Percentiles rank a stretch among this genome's conserved stretches.
These are phyloP conservation scores for Notiomystis cincta DNA, from an alignment of 2,113 vertebrate species.

Conservation along the genomic window DNA sequence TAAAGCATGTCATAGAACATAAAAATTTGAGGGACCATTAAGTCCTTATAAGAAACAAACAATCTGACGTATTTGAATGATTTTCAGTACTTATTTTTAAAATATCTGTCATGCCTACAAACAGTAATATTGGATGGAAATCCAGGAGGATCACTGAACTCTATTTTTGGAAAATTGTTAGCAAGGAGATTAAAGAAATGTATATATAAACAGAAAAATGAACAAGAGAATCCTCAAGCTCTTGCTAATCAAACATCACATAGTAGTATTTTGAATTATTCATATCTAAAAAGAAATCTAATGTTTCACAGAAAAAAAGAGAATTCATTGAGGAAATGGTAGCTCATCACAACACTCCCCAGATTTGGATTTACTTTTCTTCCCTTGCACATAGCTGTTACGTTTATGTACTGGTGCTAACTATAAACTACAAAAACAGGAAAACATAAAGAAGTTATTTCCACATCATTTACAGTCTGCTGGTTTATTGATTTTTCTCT, in stretches of 20 bases:
- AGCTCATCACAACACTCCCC: neutral
- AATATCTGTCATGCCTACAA: neutral
- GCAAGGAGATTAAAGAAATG: neutral
- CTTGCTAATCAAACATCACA: neutral
- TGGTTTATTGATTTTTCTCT: constrained; percentile 47
- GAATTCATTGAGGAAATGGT: neutral
- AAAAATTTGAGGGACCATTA: neutral
- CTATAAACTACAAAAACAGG: neutral
- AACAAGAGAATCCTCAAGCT: neutral
- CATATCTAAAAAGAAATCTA: neutral
- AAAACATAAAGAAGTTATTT: constrained; percentile 43
- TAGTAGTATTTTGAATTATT: neutral
- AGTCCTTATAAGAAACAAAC: neutral
- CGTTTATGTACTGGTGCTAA: neutral
- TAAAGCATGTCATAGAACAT: neutral
- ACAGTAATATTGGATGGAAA: neutral
- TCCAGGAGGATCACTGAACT: neutral
- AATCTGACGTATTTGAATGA: neutral
- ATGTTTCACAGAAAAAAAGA: neutral
- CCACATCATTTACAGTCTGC: constrained; percentile 3
- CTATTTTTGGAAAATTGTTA: neutral
- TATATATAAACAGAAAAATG: neutral
- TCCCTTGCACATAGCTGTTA: neutral
- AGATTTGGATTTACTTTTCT: neutral
- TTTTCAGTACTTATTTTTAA: neutral